phyloP scores from a whole-genome alignment of 2,797 vertebrate species.

The Paedocypris micromegethes region DNA sequence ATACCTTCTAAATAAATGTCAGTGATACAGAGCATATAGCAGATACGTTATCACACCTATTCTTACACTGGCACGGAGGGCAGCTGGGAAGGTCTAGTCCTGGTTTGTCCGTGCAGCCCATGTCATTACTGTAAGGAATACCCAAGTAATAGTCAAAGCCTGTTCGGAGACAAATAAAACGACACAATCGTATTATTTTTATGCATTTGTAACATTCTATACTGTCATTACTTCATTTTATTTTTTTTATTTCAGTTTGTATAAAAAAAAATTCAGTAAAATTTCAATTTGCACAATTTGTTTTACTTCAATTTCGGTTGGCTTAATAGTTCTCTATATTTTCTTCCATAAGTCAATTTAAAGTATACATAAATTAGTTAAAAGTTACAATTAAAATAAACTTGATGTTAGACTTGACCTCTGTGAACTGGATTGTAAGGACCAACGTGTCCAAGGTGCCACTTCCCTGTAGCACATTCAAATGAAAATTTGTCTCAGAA shows the following conservation, averaged over 20 bases:
- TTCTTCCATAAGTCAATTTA: background rate
- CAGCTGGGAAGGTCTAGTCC: conserved; percentile 82
- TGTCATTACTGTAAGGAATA: conserved; percentile 94
- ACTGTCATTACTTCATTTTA: too few relatives aligned
- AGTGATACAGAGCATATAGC: too few relatives aligned
- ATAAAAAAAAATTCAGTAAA: too few relatives aligned
- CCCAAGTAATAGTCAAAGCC: conserved; percentile 91
- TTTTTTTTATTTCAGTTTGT: too few relatives aligned
- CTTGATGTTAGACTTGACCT: conserved; percentile 58
- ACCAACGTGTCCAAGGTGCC: conserved; percentile 90
- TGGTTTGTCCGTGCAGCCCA: conserved; percentile 89
- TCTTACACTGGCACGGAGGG: conserved; percentile 59
- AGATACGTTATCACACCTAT: conserved; percentile 60
- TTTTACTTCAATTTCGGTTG: too few relatives aligned
- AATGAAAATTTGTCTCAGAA: conserved; percentile 22
- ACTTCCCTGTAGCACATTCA: conserved; percentile 73
- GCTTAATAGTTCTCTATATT: background rate
- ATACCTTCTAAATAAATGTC: too few relatives aligned
- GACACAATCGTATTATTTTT: background rate
- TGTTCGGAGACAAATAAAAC: conserved; percentile 54
- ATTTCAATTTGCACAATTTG: too few relatives aligned
- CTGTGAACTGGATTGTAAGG: conserved; percentile 77
- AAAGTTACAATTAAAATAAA: background rate
- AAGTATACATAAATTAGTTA: background rate
- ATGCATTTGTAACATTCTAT: too few relatives aligned